Evolutionary conservation across 1,140 invertebrate genomes (phyloP), one percentile per base, ranked within the genome.

Genomic region (Ylistrum balloti): DNA sequence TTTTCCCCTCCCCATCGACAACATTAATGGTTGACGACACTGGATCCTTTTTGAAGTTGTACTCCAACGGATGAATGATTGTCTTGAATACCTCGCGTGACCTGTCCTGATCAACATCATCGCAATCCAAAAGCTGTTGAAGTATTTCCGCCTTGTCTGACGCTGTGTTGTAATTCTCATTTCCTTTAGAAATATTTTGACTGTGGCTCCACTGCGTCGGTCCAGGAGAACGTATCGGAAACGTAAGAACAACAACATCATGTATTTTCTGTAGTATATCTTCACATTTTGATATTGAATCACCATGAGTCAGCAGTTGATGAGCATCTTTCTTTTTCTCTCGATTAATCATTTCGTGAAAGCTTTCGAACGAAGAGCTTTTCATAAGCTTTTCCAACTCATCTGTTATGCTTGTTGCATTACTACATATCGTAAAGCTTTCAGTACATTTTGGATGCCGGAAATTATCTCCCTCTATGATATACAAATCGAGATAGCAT

Each of bases 151-250:
- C 89, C n/a, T 33, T 45, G 1, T 87, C 32, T 13, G 38, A 45
- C 0, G 85, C 89, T 15, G 15, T 33, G 45, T 85, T 33, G 48
- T 90, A 92, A 87, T 90, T 74, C 10, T 88, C 35, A 15, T 85
- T 33, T 74, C 33, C 56, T 28, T 86, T 56, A 0, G 15, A 5
- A 33, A 33, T 85, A 33, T 56, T 56, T 33, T 88, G 10, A 48
- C 87, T 88, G 86, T 56, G 88, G 28, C 86, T 87, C 89, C 89
- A 90, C 15, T 92, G 91, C 0, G 90, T 34, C 0, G 88, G 86
- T 5, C 89, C 89, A 7, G 88, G 87, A 0, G 89, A 88, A 13
- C 87, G n/a, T 33, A 89, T 41, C 0, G 85, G 34, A 15, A 90
- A 48, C 11, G 86, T 33, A 33, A 88, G 11, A 0, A 11, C 35